A percentile compares a stretch with the other conserved stretches of the same genome.
Evolutionary conservation across 2,113 vertebrate genomes (phyloP).

Genomic region (Baryphthengus martii): DNA sequence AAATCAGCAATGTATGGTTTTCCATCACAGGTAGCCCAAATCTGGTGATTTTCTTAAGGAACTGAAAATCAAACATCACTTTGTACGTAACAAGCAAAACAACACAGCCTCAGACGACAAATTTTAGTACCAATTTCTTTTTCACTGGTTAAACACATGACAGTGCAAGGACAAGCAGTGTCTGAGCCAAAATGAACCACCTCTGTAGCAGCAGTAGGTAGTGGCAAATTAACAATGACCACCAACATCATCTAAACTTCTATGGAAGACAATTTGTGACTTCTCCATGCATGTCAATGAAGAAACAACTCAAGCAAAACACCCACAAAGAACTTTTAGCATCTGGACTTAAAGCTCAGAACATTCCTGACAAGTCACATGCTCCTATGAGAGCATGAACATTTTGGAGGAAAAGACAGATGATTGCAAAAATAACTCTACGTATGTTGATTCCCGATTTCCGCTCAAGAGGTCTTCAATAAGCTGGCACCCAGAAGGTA

Average conservation of each 20-base stretch:
- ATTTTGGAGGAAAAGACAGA: fast-evolving
- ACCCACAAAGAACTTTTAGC: neutral
- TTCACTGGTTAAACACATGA: neutral
- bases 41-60: neutral
- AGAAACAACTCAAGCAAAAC: neutral
- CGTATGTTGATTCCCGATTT: neutral
- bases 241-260: neutral
- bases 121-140: neutral
- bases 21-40: neutral
- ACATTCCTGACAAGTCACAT: neutral
- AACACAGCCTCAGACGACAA: neutral
- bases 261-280: neutral
- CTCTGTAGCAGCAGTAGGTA: fast-evolving
- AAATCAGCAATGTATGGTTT: neutral
- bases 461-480: neutral
- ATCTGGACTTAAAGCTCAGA: neutral
- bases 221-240: neutral
- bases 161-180: neutral
- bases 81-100: neutral
- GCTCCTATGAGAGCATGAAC: neutral
- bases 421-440: neutral
- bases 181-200: neutral
- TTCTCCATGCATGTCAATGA: neutral
- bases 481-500: neutral
- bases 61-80: fast-evolving